Base-by-base conservation (phyloP, 2,797 vertebrate species). In the Sebastes matsubarae region DNA sequence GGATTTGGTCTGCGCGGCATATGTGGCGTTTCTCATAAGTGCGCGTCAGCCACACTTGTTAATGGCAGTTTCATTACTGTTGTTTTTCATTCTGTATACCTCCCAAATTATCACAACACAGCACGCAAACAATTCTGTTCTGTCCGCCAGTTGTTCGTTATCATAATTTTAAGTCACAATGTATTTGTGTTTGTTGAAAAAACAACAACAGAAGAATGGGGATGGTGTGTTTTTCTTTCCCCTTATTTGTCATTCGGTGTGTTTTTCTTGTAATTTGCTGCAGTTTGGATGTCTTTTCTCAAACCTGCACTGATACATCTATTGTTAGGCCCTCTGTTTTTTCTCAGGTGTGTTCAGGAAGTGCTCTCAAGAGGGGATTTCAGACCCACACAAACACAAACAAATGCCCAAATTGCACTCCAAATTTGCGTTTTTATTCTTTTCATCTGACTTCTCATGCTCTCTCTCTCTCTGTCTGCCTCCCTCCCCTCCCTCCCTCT, bases 21-120 rank as follows among this genome's bases (percentile, higher is more conserved):
- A 94, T 96, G 94, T 93, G 92, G 90, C 69, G 80, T 93, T 94
- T 95, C 94, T 95, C 93, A 95, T 89, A 92, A 91, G 87, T 84
- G 79, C 57, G 69, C 68, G 88, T 72, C 88, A 86, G 88, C 87
- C 90, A 87, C 89, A 95, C 89, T 93, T 92, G 91, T 88, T 93
- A 92, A 90, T 90, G 81, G 77, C 81, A 79, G 66, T 88, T 91
- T 90, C 76, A 85, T 91, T 80, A 71, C 68, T 60, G 73, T 79
- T 80, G 72, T 84, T 81, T 88, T 84, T 55, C 80, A 30, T 85
- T 68, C 58, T 72, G 76, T 79, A 79, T 79, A 79, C 76, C 68
- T 85, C 68, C n/a, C 36, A 71, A 77, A 91, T 88, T 20, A 82
- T 67, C 52, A 72, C 61, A 82, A 66, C 71, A 72, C 55, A 57